phyloP scores from a whole-genome alignment of 2,888 invertebrate species.

The Agonopterix heracliana region DNA sequence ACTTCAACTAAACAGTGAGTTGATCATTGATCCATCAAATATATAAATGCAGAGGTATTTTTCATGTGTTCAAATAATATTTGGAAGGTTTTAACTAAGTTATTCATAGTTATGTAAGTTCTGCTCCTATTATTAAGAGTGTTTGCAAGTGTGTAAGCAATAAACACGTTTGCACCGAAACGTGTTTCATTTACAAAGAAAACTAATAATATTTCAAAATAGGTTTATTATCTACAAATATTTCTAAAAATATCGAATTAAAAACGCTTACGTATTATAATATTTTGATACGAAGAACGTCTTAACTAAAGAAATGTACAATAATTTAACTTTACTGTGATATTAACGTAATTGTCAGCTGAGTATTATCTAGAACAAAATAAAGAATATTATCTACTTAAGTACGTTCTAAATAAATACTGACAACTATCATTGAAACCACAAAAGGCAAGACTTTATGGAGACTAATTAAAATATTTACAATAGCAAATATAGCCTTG shows the following conservation, averaged over 20 bases:
- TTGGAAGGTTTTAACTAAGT: not conserved
- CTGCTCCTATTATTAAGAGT: constrained; percentile 30
- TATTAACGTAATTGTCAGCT: constrained; percentile 28
- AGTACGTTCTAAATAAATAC: constrained; percentile 11
- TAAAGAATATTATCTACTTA: constrained; percentile 1
- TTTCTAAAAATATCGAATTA: constrained; percentile 15
- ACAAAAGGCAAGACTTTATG: constrained; percentile 21
- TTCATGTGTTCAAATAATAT: constrained; percentile 30
- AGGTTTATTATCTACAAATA: constrained; percentile 32
- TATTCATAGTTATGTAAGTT: constrained; percentile 20
- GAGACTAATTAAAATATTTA: constrained; percentile 30
- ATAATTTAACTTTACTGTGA: constrained; percentile 31
- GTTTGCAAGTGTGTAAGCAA: constrained; percentile 38
- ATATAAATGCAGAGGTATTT: constrained; percentile 22
- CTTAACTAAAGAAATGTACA: constrained; percentile 30
- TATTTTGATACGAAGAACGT: constrained; percentile 2
- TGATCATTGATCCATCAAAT: not conserved
- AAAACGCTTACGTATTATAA: constrained; percentile 6
- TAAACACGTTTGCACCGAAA: constrained; percentile 33
- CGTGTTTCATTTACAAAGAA: constrained; percentile 8
- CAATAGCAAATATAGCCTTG: constrained; percentile 31
- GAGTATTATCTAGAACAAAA: constrained; percentile 40
- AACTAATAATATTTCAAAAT: constrained; percentile 26
- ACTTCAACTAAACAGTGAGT: too few species aligned
- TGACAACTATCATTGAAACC: constrained; percentile 7